Evolutionary conservation across 2,797 vertebrate species (phyloP).

Genomic region (Sphaeramia orbicularis): DNA sequence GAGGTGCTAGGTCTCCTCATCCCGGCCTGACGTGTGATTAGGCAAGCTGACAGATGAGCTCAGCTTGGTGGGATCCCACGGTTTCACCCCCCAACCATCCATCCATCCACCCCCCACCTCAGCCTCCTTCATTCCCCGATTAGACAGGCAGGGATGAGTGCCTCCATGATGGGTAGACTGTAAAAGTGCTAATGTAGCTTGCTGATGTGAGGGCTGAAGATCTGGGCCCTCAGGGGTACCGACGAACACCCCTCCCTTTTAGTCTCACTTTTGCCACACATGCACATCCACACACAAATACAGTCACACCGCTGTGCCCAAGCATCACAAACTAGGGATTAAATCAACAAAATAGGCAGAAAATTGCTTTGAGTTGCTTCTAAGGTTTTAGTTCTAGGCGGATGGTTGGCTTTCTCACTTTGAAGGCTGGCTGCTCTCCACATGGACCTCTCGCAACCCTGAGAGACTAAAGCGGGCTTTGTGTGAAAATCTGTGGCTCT

Average conservation of each 20-base stretch:
- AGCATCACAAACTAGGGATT: conserved; percentile 82
- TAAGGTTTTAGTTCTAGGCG: conserved; percentile 85
- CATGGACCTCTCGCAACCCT: conserved; percentile 70
- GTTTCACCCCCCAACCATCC: conserved; percentile 28
- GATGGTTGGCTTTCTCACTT: conserved; percentile 81
- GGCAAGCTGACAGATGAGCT: conserved; percentile 74
- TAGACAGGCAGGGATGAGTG: conserved; percentile 74
- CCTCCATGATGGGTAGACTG: conserved; percentile 23
- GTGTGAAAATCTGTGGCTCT: conserved; percentile 67
- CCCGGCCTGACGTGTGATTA: conserved; percentile 71
- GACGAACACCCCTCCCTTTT: conserved; percentile 30
- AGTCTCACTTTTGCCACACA: conserved; percentile 30
- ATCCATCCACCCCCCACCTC: conserved; percentile 1
- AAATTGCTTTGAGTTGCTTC: conserved; percentile 85
- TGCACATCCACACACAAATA: conserved; percentile 32
- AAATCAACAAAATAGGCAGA: conserved; percentile 85
- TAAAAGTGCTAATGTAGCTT: conserved; percentile 64
- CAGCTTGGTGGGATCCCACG: conserved; percentile 63
- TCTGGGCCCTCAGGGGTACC: conserved; percentile 56
- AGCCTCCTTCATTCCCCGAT: conserved; percentile 45
- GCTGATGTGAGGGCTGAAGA: conserved; percentile 63
- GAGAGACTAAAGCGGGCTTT: conserved; percentile 74
- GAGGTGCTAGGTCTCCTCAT: conserved; percentile 51
- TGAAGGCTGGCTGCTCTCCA: conserved; percentile 81
- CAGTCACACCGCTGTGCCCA: conserved; percentile 60